phyloP scores from a whole-genome alignment of 2,888 invertebrate species.

The Altica lythri region DNA sequence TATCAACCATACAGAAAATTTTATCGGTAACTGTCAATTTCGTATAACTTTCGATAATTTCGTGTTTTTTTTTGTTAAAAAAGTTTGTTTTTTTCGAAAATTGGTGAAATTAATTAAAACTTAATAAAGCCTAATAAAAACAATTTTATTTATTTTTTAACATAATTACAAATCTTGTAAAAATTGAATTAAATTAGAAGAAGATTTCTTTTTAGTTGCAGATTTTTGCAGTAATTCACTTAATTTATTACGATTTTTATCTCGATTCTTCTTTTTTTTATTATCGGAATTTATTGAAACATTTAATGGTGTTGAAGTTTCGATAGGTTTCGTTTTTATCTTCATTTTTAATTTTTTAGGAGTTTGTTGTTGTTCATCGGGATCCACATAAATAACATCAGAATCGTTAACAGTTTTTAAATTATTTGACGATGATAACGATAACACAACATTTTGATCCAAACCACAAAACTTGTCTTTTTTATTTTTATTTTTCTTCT shows the following conservation, averaged over 20 bases:
- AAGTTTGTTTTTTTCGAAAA: too few relatives aligned
- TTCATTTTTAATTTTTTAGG: slow-evolving; percentile 10
- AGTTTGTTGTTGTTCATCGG: neutral
- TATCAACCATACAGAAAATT: too few relatives aligned
- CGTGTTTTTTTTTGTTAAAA: too few relatives aligned
- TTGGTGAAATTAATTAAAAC: neutral
- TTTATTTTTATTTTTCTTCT: slow-evolving; percentile 17
- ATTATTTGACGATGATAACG: neutral
- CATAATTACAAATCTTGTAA: slow-evolving; percentile 13
- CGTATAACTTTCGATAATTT: too few relatives aligned
- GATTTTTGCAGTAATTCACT: slow-evolving; percentile 2
- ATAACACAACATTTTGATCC: slow-evolving; percentile 10
- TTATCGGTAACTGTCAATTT: too few relatives aligned
- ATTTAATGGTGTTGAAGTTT: neutral
- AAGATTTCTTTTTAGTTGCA: slow-evolving; percentile 13
- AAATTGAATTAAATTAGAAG: slow-evolving; percentile 15
- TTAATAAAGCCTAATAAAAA: neutral
- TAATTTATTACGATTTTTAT: slow-evolving; percentile 8
- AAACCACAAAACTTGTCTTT: slow-evolving; percentile 20
- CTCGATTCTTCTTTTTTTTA: slow-evolving; percentile 2
- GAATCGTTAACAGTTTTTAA: neutral
- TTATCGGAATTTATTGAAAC: neutral
- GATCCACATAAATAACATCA: slow-evolving; percentile 10
- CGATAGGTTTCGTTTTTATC: neutral
- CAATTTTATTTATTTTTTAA: neutral